Evolutionary conservation across 2,113 vertebrate genomes (phyloP), one percentile per base, ranked within the genome.

Genomic region (Gymnobelideus leadbeateri): DNA sequence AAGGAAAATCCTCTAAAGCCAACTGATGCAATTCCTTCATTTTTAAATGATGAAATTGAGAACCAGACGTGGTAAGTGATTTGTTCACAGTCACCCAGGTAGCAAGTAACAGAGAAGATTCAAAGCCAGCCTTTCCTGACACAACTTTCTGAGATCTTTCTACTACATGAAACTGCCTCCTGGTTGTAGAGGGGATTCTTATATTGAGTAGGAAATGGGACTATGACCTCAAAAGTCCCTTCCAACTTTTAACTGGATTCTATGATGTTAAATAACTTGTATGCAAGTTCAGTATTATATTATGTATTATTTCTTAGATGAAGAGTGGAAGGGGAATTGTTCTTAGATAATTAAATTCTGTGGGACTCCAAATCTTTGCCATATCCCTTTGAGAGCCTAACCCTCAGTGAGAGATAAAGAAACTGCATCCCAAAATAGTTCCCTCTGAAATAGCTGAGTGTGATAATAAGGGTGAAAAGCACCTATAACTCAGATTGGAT

Each of bases 401-500:
- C 52, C 89, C 37, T 92, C 77, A 57, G 77, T 49, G 91, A 90
- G 43, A 92, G 52, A 95, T 55, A 57, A 68, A 21, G 97, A 97
- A 96, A 9, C 16, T 43, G 50, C 28, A 90, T 47, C 51, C 11
- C 89, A 96, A 95, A 95, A 92, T 94, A 96, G 90, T 24, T 95
- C 46, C 89, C 94, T 61, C 0, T 47, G 94, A 53, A 28, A 90
- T 49, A 95, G 61, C 0, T 84, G 90, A 96, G n/a, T n/a, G 16
- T 77, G 16, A 77, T 89, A 93, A 37, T 43, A 94, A 26, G 94
- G 68, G 90, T 90, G 94, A 95, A 90, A 68, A 37, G 21, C 68
- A 92, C 46, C 55, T 94, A 51, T 84, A 89, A 92, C 84, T 91
- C 61, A 77, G 89, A 89, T 77, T 84, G 92, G 31, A 21, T 92